A percentile compares a stretch with the other conserved stretches of the same genome.
These are phyloP conservation scores for Dasypolia templi DNA, from an alignment of 2,888 invertebrate genomes.

Conservation along the genomic window DNA sequence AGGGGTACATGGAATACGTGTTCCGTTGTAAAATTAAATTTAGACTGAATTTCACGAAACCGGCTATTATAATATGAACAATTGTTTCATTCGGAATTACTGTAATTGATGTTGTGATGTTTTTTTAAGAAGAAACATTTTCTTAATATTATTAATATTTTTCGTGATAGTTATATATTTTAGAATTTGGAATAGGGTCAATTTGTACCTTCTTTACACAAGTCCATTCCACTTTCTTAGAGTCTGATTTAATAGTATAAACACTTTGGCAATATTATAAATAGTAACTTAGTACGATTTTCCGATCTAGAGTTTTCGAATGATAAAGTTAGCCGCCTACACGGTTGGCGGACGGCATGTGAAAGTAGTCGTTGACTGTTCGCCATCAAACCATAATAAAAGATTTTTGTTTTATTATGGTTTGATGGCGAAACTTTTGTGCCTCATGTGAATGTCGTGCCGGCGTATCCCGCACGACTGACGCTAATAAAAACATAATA, in stretches of 20 bases:
- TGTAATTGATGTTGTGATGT: neutral
- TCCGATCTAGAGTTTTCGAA: neutral
- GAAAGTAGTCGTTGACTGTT: no score
- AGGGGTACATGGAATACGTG: constrained; percentile 10
- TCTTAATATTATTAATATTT: no score
- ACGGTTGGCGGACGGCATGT: no score
- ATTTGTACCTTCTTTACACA: neutral
- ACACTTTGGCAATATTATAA: no score
- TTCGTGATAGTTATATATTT: no score
- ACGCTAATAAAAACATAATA: constrained; percentile 43
- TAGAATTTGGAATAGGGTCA: neutral
- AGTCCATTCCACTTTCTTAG: neutral
- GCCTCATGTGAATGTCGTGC: constrained; percentile 2
- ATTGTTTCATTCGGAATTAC: neutral
- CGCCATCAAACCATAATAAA: constrained; percentile 34
- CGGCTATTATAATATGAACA: neutral
- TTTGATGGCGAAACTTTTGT: constrained; percentile 49
- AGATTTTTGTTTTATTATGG: constrained; percentile 19
- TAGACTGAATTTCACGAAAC: neutral
- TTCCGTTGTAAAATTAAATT: neutral
- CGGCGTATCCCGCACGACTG: constrained; percentile 10
- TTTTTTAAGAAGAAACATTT: neutral
- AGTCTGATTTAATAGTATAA: neutral
- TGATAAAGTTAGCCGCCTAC: neutral
- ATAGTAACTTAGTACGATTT: neutral